phyloP scores from a whole-genome alignment of 2,113 vertebrate genomes.

The Peromyscus maniculatus region DNA sequence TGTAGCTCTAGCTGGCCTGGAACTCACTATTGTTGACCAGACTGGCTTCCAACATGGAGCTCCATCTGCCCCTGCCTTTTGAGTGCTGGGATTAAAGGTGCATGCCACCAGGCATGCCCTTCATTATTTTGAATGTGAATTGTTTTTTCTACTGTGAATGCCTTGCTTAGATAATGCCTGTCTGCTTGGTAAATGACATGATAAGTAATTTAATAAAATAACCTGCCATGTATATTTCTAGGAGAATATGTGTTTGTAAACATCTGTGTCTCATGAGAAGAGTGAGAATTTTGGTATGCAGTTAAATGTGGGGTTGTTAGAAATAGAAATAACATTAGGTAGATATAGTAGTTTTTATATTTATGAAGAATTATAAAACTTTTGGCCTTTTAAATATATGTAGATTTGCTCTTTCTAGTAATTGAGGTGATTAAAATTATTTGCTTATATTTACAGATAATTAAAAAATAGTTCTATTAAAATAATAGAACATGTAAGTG shows the following conservation, averaged over 20 bases:
- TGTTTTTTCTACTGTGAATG: constrained; percentile 1
- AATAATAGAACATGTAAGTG: constrained; percentile 10
- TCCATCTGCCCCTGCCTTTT: background rate
- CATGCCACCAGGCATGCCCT: background rate
- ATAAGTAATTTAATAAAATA: constrained; percentile 48
- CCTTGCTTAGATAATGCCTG: background rate
- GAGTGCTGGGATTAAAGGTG: background rate
- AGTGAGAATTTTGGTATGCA: background rate
- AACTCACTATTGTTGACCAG: background rate
- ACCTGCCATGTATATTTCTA: background rate
- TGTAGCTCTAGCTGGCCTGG: background rate
- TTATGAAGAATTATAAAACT: background rate
- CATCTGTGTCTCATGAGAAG: constrained; percentile 30
- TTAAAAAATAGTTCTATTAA: background rate
- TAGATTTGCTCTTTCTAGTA: background rate
- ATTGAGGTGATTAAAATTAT: constrained; percentile 9
- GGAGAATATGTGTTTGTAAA: background rate
- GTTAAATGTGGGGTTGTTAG: background rate
- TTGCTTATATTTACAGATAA: background rate
- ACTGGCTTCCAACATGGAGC: background rate
- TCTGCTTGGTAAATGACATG: constrained; percentile 13
- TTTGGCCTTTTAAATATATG: background rate
- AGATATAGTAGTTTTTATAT: background rate
- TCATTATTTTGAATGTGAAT: background rate
- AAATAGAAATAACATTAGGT: background rate